These are phyloP conservation scores for Blera fallax DNA, from an alignment of 2,888 invertebrate genomes.

Conservation along the genomic window DNA sequence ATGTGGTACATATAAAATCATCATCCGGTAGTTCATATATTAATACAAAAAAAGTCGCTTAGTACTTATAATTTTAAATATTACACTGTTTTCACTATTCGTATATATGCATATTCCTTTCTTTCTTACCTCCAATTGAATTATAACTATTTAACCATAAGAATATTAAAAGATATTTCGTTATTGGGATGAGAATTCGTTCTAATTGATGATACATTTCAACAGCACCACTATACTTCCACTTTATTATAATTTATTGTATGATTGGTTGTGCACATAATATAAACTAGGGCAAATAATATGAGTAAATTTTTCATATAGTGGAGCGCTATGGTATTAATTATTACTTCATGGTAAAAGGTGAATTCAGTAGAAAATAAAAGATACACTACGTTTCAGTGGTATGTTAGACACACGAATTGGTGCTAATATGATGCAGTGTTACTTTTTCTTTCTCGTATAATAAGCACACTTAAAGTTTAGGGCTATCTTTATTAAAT, in stretches of 20 bases:
- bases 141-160: conserved; percentile 9
- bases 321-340: conserved; percentile 1
- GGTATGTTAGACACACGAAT: neutral
- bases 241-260: neutral
- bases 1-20: neutral
- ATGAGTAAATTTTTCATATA: neutral
- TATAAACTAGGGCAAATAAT: conserved; percentile 26
- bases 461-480: too few relatives aligned
- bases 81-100: neutral
- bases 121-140: conserved; percentile 13
- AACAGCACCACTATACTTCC: neutral
- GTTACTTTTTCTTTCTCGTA: too few relatives aligned
- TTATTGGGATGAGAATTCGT: neutral
- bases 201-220: conserved; percentile 8
- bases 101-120: neutral
- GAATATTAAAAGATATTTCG: conserved; percentile 28
- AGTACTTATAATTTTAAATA: neutral
- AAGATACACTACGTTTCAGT: conserved; percentile 44
- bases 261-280: conserved; percentile 16
- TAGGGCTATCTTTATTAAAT: too few relatives aligned
- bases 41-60: neutral
- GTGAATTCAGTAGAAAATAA: conserved; percentile 26
- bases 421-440: neutral
- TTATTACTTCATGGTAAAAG: conserved; percentile 9
- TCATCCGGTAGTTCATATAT: neutral